Conservation (phyloP, 2,797 vertebrate species). For the Lates japonicus region DNA sequence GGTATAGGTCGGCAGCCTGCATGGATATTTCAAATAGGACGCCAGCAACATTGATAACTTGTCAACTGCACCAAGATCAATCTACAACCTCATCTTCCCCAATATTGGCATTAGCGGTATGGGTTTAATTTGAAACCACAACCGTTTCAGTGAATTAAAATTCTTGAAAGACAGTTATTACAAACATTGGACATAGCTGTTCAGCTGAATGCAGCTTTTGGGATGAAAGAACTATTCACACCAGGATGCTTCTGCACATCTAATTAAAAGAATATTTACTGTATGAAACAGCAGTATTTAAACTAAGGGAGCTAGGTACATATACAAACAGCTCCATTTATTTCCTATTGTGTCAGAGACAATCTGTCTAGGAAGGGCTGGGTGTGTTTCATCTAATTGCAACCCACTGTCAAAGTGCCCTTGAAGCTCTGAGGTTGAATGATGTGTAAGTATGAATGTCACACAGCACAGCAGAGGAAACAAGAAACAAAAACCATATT, state of each 20-base stretch:
- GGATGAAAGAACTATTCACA: not conserved
- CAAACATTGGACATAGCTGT: not conserved
- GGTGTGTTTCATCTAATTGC: not conserved
- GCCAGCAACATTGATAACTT: constrained; percentile 97
- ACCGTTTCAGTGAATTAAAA: not conserved
- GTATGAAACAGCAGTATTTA: not conserved
- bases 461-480: not conserved
- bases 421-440: constrained; percentile 3
- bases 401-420: constrained; percentile 1
- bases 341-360: not conserved
- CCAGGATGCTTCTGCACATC: not conserved
- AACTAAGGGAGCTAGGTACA: not conserved
- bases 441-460: constrained; percentile 2
- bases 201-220: too few relatives aligned
- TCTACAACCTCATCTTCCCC: constrained; percentile 97
- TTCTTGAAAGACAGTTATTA: not conserved
- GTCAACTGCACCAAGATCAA: constrained; percentile 99
- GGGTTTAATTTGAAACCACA: constrained; percentile 85
- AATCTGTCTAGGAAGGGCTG: constrained; percentile 19
- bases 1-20: constrained; percentile 95
- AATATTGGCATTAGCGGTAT: constrained; percentile 97
- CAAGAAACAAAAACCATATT: constrained; percentile 4
- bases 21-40: constrained; percentile 93
- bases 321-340: not conserved
- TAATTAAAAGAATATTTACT: not conserved